Evolutionary conservation across 2,888 invertebrate genomes (phyloP).

Genomic region (Drosophila borborema): DNA sequence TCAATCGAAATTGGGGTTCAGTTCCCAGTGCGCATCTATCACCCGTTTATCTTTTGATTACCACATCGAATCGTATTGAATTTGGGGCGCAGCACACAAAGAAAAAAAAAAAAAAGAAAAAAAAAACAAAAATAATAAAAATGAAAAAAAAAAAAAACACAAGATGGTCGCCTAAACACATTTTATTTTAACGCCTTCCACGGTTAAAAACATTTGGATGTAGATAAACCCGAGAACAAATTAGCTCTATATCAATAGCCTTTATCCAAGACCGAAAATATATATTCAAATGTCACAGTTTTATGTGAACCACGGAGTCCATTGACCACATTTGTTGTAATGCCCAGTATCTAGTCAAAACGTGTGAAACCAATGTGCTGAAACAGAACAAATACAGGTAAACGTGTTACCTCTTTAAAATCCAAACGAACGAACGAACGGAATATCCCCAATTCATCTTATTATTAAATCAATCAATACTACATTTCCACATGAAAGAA

Average conservation of each 20-base stretch:
- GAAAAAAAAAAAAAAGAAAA: conserved; percentile 1
- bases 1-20: conserved; percentile 54
- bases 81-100: conserved; percentile 59
- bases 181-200: conserved; percentile 1
- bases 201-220: neutral
- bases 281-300: neutral
- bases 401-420: neutral
- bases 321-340: neutral
- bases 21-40: conserved; percentile 36
- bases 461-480: too few species aligned
- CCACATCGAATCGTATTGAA: conserved; percentile 77
- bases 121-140: neutral
- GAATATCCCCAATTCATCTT: neutral
- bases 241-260: neutral
- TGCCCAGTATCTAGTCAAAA: neutral
- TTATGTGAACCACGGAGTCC: too few species aligned
- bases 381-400: neutral
- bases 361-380: neutral
- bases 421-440: too few species aligned
- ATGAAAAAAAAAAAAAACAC: neutral
- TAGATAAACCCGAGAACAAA: neutral
- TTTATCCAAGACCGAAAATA: neutral
- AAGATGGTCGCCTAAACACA: conserved; percentile 11
- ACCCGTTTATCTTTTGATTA: conserved; percentile 74
- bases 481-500: too few species aligned